phyloP scores from a whole-genome alignment of 2,797 vertebrate genomes.

The Gadopsis bispinosus region DNA sequence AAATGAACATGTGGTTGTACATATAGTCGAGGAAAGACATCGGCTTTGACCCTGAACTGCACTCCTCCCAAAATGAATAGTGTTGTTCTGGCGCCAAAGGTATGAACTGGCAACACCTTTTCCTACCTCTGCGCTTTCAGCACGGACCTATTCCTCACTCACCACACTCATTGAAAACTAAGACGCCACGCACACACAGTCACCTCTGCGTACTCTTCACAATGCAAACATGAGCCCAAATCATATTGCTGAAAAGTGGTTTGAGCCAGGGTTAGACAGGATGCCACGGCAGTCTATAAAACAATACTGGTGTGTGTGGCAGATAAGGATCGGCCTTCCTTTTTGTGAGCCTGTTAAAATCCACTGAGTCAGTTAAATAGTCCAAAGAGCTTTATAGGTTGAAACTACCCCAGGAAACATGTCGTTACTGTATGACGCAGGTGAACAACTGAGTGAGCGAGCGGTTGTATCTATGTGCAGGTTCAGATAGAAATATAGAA shows the following conservation, averaged over 20 bases:
- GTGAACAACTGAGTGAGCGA: slow-evolving; percentile 24
- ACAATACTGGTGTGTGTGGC: slow-evolving; percentile 51
- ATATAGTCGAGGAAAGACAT: slow-evolving; percentile 23
- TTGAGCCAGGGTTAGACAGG: slow-evolving; percentile 47
- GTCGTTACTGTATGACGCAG: slow-evolving; percentile 48
- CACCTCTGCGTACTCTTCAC: slow-evolving; percentile 33
- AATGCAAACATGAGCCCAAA: slow-evolving; percentile 31
- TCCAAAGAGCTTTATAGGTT: slow-evolving; percentile 62
- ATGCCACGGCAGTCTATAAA: slow-evolving; percentile 59
- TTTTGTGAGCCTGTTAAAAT: slow-evolving; percentile 54
- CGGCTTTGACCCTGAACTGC: slow-evolving; percentile 63
- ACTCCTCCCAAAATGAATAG: slow-evolving; percentile 65
- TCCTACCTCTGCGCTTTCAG: slow-evolving; percentile 49
- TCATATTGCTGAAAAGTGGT: slow-evolving; percentile 34
- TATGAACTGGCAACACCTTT: slow-evolving; percentile 59
- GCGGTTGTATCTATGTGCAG: background rate
- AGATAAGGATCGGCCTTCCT: slow-evolving; percentile 69
- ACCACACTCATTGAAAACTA: slow-evolving; percentile 39
- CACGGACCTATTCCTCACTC: slow-evolving; percentile 48
- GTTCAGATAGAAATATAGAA: slow-evolving; percentile 17
- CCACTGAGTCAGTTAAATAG: slow-evolving; percentile 49
- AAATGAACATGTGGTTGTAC: background rate
- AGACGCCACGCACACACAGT: slow-evolving; percentile 39
- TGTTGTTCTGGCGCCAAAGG: slow-evolving; percentile 44
- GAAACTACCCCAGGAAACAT: slow-evolving; percentile 55